Evolutionary conservation across 2,888 invertebrate genomes (phyloP), one percentile per base, ranked within the genome.

Genomic region (Heliconius ismenius): DNA sequence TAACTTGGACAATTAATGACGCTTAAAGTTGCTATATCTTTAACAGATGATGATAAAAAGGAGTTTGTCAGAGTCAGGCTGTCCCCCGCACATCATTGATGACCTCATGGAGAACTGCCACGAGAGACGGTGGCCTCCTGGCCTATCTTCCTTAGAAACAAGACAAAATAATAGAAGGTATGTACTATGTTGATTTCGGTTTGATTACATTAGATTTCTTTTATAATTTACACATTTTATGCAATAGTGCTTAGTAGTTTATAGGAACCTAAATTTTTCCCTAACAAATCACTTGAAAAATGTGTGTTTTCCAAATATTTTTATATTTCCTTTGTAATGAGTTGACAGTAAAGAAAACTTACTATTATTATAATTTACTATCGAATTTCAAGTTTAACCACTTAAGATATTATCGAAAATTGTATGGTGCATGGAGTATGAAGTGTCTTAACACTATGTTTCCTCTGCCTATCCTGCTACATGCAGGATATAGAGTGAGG

Each of bases 61-160:
- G 84, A 97, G 98, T 26, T 92, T 99, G 78, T 97, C 98, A 15
- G 99, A 99, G 91, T 98, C 98, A 77, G 98, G 98, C 39, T 99
- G 99, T 88, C 99, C 99, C 4, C 96, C 97, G 28, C 98, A 98
- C 88, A 98, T 98, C 79, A 96, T 99, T 79, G 98, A 98, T 85
- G 98, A 98, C 86, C 95, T 99, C 58, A 99, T 99, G 98, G 98
- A 98, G 89, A 99, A 99, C 90, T 98, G 99, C 81, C 99, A 99
- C 89, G 99, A 99, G 90, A 94, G 98, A 78, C 95, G 98, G 81
- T 99, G 99, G 99, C 99, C 99, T 0, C 97, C 97, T 0, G 99
- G 99, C 18, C 94, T 99, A 18, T 98, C 97, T 84, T 98, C 98
- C 0, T 94, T 99, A 64, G 99, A 99, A 92, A 98, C 98, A 2